Base-by-base conservation (phyloP, 1,140 invertebrate genomes). In the honey bee (Apis mellifera) region DNA sequence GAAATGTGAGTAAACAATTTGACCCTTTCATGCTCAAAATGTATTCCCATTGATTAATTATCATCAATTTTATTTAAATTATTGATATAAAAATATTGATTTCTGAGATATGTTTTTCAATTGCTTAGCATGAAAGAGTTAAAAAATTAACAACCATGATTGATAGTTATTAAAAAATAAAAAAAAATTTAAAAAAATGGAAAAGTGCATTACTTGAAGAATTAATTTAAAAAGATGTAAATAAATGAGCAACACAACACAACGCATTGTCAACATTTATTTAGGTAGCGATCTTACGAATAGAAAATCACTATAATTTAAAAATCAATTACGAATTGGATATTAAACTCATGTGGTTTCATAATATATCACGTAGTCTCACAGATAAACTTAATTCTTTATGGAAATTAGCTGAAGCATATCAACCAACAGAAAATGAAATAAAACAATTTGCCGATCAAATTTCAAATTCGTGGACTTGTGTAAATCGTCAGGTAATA, bases 391-490 rank as follows among this genome's bases (percentile, higher is more conserved):
- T 92, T 9, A 62, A 90, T 23, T 89, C 89, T 7, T 78, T 91
- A 12, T 70, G 78, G 21, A 84, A 71, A 66, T 84, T 91, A 68
- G 69, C 87, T 19, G 77, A 88, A 32, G 77, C 77, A 15, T 60
- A 76, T 60, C 70, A 66, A 23, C 65, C 52, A 12, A 54, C 78
- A 2, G 82, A 23, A n/a, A 80, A 74, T 64, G 78, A 88, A 42
- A 82, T 86, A 60, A 92, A 90, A 70, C 68, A 86, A 23, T 91
- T 91, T 76, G 78, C 84, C 1, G 86, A 89, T 57, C 60, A 88
- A 15, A 78, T 91, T 78, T 70, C 78, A n/a, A n/a, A 55, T 75
- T 84, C 73, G 9, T 91, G 90, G 91, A 76, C 71, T 12, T 78
- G 66, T 21, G 73, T 69, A 2, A 91, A 77, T 72, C 86, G 89